These are phyloP conservation scores for Phorcus lineatus DNA, from an alignment of 2,888 invertebrate genomes.

Conservation along the genomic window DNA sequence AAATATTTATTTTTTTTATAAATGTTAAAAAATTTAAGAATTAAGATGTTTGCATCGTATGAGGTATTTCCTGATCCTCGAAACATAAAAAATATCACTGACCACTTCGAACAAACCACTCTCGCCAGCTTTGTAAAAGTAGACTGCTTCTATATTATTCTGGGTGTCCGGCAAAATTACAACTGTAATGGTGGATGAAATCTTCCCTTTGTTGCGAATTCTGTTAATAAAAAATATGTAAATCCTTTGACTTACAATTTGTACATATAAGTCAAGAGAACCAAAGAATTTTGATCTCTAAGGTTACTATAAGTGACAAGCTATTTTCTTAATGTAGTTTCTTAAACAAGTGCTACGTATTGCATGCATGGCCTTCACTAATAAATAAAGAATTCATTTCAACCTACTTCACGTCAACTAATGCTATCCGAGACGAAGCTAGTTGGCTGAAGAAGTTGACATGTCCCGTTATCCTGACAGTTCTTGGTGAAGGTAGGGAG, in stretches of 20 bases:
- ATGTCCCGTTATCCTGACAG: conserved; percentile 29
- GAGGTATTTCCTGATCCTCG: too few species aligned
- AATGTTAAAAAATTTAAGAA: too few species aligned
- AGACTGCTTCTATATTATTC: conserved; percentile 25
- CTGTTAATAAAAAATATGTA: not conserved
- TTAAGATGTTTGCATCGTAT: too few species aligned
- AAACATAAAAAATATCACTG: too few species aligned
- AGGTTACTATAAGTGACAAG: not conserved
- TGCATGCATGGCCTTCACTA: not conserved
- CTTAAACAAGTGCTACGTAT: too few species aligned
- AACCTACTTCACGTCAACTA: conserved; percentile 35
- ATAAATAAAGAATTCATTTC: too few species aligned
- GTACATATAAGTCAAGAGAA: not conserved
- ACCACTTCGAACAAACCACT: conserved; percentile 37
- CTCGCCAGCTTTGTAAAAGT: conserved; percentile 38
- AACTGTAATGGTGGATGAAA: conserved; percentile 11
- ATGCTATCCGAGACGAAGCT: conserved; percentile 15
- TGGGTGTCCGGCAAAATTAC: conserved; percentile 25
- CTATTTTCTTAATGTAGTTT: too few species aligned
- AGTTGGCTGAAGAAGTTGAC: conserved; percentile 24
- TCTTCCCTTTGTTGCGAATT: conserved; percentile 6
- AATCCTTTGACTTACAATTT: too few species aligned
- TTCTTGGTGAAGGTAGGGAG: conserved; percentile 25
- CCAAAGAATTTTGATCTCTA: too few species aligned
- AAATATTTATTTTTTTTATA: too few species aligned